Base-by-base conservation (phyloP, 2,113 vertebrate species). In the Phoxinus phoxinus region DNA sequence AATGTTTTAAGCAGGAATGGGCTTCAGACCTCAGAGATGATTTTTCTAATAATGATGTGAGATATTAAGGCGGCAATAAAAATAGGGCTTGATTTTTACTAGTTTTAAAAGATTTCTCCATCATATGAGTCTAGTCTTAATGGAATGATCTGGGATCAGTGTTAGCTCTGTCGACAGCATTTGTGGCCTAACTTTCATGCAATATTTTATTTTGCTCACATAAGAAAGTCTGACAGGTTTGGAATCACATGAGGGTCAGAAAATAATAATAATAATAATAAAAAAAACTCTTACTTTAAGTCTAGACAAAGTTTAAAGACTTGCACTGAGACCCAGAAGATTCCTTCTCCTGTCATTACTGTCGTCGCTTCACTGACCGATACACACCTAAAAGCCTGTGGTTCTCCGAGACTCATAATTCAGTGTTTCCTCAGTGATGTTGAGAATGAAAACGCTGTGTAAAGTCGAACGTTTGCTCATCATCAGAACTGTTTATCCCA, bases 21-120 rank as follows among this genome's bases (percentile, higher is more conserved):
- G 30, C 19, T n/a, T 71, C 61, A 67, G 15, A 67, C 17, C 69
- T 44, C 21, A 72, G 71, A 73, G 37, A 73, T 73, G 71, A 73
- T n/a, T 73, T 44, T 73, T 72, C 37, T 44, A 6, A 61, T 9
- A 61, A n/a, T n/a, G 4, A 44, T n/a, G 65, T 8, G 11, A 25
- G 35, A 44, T 1, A 41, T n/a, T 0, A 41, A 72, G 10, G 5
- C 21, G 3, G 37, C 37, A 72, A 12, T 44, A 25, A n/a, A 25
- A 73, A 73, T n/a, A 15, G 10, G 35, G 35, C 35, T 41, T 44
- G 37, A 44, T 73, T 72, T n/a, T 3, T 72, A 44, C 41, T 15
- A 1, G 13, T 72, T 44, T 44, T 72, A 25, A 44, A 41, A 53
- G 51, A 69, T 21, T 9, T 69, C 56, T 59, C 23, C 56, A 59